Conservation (phyloP, 2,888 invertebrate genomes). For the Drosophila pseudotakahashii region DNA sequence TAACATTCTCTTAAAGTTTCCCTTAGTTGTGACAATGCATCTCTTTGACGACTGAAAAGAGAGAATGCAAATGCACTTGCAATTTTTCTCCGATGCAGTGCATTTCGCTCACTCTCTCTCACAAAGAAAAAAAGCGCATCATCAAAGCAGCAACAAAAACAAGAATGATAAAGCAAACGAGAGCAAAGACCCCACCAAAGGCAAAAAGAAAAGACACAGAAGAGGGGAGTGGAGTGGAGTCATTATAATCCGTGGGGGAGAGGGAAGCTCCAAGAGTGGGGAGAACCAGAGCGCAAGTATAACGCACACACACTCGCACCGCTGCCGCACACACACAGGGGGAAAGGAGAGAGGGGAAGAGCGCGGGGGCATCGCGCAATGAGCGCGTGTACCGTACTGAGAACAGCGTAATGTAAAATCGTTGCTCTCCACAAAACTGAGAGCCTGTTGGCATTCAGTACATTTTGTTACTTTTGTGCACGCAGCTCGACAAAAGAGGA, state of each 20-base stretch:
- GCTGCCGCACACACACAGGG: constrained; percentile 13
- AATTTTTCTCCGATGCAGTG: constrained; percentile 24
- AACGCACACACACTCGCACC: constrained; percentile 38
- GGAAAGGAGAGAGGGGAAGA: constrained; percentile 31
- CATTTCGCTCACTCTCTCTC: constrained; percentile 13
- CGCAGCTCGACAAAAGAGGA: constrained; percentile 58
- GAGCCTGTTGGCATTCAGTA: constrained; percentile 84
- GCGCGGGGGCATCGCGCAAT: constrained; percentile 65
- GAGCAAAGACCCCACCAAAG: constrained; percentile 66
- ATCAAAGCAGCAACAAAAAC: constrained; percentile 27
- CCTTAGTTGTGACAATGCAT: neutral
- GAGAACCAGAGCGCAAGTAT: constrained; percentile 61
- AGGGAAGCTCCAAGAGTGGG: constrained; percentile 26
- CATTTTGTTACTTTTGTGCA: constrained; percentile 84
- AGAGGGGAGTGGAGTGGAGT: constrained; percentile 37
- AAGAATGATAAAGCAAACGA: constrained; percentile 67
- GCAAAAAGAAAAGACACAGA: constrained; percentile 42
- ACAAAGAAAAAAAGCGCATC: constrained; percentile 31
- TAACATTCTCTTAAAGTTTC: no score
- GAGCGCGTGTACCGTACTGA: constrained; percentile 71
- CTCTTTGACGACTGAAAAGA: neutral
- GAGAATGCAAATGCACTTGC: constrained; percentile 6
- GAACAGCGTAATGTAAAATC: constrained; percentile 83
- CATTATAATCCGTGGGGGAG: constrained; percentile 31
- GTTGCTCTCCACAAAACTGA: constrained; percentile 72